Percentiles rank a stretch among this genome's conserved stretches.
phyloP scores from a whole-genome alignment of 2,888 invertebrate species.

The Syrista parreyssii region DNA sequence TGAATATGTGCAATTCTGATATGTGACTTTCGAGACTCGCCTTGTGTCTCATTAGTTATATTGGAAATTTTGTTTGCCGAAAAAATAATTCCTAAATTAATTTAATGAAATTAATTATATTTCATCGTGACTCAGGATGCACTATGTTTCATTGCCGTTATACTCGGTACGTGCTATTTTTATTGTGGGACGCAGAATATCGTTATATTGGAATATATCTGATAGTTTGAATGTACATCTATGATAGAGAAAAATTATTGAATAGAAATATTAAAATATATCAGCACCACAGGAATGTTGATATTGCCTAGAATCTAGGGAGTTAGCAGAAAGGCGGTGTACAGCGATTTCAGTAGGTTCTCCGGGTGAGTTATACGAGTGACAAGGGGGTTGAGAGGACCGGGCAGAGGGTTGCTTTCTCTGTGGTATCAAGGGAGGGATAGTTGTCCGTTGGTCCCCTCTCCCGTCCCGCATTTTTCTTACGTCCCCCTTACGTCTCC shows the following conservation, averaged over 20 bases:
- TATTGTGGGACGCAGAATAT: not conserved
- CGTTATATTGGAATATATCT: not conserved
- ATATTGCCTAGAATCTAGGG: not conserved
- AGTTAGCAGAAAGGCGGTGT: not conserved
- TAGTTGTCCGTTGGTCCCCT: slow-evolving; percentile 15
- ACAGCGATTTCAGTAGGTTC: not conserved
- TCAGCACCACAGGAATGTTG: not conserved
- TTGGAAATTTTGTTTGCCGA: not conserved
- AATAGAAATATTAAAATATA: not conserved
- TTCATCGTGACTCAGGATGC: not conserved
- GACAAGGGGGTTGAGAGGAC: not conserved
- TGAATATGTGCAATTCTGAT: not conserved
- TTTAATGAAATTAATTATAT: not conserved
- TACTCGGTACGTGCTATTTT: too few species aligned
- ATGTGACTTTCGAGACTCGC: not conserved
- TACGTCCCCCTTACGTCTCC: slow-evolving; percentile 43
- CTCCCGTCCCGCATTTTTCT: slow-evolving; percentile 51
- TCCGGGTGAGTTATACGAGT: not conserved
- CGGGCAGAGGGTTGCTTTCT: not conserved
- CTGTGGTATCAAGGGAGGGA: not conserved
- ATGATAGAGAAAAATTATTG: not conserved
- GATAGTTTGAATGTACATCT: not conserved
- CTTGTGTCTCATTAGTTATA: not conserved
- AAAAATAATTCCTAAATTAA: not conserved
- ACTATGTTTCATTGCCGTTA: too few species aligned